Evolutionary conservation across 2,888 invertebrate genomes (phyloP).

Genomic region (Hedya salicella): DNA sequence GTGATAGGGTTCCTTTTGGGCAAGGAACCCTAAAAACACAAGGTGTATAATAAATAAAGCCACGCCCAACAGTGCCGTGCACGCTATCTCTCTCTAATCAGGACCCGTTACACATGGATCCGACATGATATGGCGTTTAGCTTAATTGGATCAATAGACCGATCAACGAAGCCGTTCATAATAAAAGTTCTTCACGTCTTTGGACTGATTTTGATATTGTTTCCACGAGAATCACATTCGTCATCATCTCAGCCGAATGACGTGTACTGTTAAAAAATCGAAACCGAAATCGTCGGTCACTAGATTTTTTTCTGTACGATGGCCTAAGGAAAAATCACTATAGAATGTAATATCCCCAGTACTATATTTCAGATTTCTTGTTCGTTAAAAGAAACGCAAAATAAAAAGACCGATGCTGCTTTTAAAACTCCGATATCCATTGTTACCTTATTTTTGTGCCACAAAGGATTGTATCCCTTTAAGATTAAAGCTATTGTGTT

Average conservation of each 20-base stretch:
- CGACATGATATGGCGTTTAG: constrained; percentile 26
- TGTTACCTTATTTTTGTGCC: constrained; percentile 33
- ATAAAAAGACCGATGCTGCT: constrained; percentile 12
- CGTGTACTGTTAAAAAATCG: no score
- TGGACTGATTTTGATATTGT: no score
- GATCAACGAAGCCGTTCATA: background rate
- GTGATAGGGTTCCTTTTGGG: no score
- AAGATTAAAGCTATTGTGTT: constrained; percentile 36
- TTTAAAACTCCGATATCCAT: constrained; percentile 32
- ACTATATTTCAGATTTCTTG: background rate
- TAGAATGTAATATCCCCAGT: background rate
- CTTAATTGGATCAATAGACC: constrained; percentile 27
- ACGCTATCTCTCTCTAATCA: constrained; percentile 29
- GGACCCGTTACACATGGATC: background rate
- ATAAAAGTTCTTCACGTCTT: background rate
- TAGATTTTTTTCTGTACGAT: no score
- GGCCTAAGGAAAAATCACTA: background rate
- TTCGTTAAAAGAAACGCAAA: background rate
- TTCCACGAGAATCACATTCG: no score
- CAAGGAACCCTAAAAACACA: no score
- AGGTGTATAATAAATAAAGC: background rate
- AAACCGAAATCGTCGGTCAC: no score
- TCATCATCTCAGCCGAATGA: no score
- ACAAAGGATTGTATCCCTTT: constrained; percentile 29
- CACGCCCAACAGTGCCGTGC: constrained; percentile 13